Evolutionary conservation across 2,888 invertebrate species (phyloP), one percentile per base, ranked within the genome.

Genomic region (Heliconius erato): DNA sequence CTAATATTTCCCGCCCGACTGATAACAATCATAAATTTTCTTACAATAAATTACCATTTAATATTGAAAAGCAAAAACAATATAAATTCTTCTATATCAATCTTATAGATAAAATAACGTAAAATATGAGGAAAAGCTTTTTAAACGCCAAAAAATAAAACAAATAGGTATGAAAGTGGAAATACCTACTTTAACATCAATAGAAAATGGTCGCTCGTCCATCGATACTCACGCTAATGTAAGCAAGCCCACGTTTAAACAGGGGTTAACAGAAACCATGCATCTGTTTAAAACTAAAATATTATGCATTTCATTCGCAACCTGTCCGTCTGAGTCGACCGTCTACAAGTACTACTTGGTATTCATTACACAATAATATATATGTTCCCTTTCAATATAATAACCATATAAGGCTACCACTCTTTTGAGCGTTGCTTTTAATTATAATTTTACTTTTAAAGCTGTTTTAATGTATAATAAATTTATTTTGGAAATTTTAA

Each of bases 321-420:
- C 69, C 65, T 68, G 79, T 78, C 78, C 59, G 82, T 80, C 79
- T 82, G 72, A 83, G 74, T 49, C 71, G 44, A 81, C 78, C 71
- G 85, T 85, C 84, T 81, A 79, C 85, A 85, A 80, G 72, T 78
- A 80, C 67, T 72, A 72, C 78, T 83, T 81, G 80, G 83, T 84
- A 85, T 86, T 87, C 83, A 84, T 84, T 82, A 84, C 84, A 83
- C 84, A 85, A 80, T 74, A 26, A 81, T 74, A 74, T 59, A 81
- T 74, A 74, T 59, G 65, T 44, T 49, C 59, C 23, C 40, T 28
- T 19, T 16, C 74, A 77, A 63, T 83, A 49, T 67, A 67, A 69
- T 69, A 44, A 69, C 68, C 69, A 35, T 79, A 79, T 69, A 69
- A 79, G 69, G 68, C 69, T n/a, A 69, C 49, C 32, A 35, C 69